A percentile compares a stretch with the other conserved stretches of the same genome.
Conservation (phyloP, 2,797 vertebrate genomes). For the Oceanodroma leucorhoa region DNA sequence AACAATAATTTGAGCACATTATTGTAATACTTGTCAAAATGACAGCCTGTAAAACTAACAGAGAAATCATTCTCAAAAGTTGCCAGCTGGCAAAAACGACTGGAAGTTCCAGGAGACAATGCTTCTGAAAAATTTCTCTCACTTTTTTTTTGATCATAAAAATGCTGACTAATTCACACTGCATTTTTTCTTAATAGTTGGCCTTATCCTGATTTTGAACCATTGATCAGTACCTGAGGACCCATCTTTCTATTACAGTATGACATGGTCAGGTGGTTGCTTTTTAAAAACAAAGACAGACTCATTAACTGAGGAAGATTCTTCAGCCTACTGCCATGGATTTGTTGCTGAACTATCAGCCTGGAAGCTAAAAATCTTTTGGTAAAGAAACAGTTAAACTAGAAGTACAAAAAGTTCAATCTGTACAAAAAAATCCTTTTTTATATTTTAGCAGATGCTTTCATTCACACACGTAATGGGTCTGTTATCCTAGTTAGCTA, state of each 20-base stretch:
- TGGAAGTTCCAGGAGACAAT: neutral
- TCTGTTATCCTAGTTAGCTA: neutral
- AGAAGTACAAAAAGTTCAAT: neutral
- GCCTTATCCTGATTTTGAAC: neutral
- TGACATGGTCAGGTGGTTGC: neutral
- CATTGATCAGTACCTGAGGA: neutral
- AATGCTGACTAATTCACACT: neutral
- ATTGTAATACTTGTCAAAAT: neutral
- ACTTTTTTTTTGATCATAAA: neutral
- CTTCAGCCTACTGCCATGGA: neutral
- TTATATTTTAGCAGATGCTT: slow-evolving; percentile 6
- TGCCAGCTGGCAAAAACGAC: neutral
- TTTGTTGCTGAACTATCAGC: neutral
- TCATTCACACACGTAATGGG: neutral
- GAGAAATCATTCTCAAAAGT: neutral
- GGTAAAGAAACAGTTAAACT: slow-evolving; percentile 10
- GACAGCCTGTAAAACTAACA: neutral
- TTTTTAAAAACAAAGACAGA: neutral
- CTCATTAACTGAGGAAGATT: neutral
- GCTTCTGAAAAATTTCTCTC: neutral
- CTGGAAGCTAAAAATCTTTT: neutral
- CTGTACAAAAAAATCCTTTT: neutral
- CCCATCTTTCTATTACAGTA: neutral
- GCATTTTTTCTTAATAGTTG: neutral
- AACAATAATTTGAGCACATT: neutral